Conservation (phyloP, 2,113 vertebrate genomes). For the Syngnathus scovelli region DNA sequence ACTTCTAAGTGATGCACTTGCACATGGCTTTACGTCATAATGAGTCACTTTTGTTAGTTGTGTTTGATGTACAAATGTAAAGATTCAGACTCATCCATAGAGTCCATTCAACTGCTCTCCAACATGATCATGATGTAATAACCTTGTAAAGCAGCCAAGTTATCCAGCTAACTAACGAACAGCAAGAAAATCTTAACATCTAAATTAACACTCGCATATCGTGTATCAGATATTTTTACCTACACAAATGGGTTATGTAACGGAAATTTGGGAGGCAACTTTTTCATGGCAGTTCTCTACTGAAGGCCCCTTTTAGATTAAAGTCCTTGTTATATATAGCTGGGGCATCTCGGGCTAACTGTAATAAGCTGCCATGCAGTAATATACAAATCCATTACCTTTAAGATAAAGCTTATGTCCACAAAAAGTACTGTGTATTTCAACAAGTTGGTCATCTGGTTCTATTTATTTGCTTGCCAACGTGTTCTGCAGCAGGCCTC, state of each 20-base stretch:
- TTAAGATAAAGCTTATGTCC: not conserved
- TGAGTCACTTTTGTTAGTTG: not conserved
- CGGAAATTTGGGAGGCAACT: not conserved
- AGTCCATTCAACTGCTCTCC: not conserved
- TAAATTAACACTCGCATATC: not conserved
- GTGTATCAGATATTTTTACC: not conserved
- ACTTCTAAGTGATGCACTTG: not conserved
- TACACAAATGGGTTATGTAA: not conserved
- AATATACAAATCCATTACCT: not conserved
- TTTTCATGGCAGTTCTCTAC: not conserved
- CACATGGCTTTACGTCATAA: not conserved
- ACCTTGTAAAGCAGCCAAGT: conserved; percentile 6
- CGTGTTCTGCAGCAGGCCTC: not conserved
- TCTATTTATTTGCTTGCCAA: not conserved
- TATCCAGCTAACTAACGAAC: too few species aligned
- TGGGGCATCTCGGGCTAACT: not conserved
- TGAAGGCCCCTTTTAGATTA: not conserved
- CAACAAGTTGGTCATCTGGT: not conserved
- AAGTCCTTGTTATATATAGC: not conserved
- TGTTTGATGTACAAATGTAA: not conserved
- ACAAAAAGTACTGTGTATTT: not conserved
- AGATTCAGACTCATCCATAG: not conserved
- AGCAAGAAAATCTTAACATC: too few species aligned
- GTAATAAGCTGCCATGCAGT: not conserved
- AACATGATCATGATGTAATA: not conserved